Evolutionary conservation across 2,888 invertebrate species (phyloP).

Genomic region (Melanophora roralis): DNA sequence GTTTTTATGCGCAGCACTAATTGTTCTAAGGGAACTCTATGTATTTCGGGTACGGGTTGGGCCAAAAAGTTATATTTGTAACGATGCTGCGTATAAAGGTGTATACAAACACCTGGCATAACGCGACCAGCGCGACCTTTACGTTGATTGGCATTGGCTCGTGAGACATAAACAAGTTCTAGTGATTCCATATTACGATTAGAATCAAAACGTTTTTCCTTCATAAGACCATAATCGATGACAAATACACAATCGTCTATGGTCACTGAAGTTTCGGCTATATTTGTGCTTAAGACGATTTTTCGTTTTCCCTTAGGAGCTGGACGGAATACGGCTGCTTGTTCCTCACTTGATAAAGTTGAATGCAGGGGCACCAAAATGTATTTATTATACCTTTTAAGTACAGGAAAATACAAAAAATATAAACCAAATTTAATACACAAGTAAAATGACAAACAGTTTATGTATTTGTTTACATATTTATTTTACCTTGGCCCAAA

Average conservation of each 20-base stretch:
- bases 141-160: conserved; percentile 92
- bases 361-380: conserved; percentile 91
- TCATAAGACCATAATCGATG: conserved; percentile 94
- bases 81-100: conserved; percentile 88
- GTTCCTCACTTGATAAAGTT: conserved; percentile 89
- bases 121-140: conserved; percentile 94
- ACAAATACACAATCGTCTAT: conserved; percentile 98
- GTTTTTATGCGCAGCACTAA: conserved; percentile 86
- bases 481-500: conserved; percentile 80
- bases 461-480: too few relatives aligned
- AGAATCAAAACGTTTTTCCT: conserved; percentile 84
- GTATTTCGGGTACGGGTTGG: conserved; percentile 92
- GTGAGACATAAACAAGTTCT: conserved; percentile 92
- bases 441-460: too few relatives aligned
- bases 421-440: too few relatives aligned
- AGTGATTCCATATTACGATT: conserved; percentile 92
- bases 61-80: conserved; percentile 82
- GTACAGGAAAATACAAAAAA: too few relatives aligned
- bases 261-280: conserved; percentile 96
- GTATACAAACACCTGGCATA: conserved; percentile 89
- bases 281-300: conserved; percentile 93
- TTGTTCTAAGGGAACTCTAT: conserved; percentile 92
- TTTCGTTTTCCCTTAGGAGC: conserved; percentile 86
- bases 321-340: conserved; percentile 84
- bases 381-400: conserved; percentile 80